Base-by-base conservation (phyloP, 2,888 invertebrate species). In the Papilio elwesi region DNA sequence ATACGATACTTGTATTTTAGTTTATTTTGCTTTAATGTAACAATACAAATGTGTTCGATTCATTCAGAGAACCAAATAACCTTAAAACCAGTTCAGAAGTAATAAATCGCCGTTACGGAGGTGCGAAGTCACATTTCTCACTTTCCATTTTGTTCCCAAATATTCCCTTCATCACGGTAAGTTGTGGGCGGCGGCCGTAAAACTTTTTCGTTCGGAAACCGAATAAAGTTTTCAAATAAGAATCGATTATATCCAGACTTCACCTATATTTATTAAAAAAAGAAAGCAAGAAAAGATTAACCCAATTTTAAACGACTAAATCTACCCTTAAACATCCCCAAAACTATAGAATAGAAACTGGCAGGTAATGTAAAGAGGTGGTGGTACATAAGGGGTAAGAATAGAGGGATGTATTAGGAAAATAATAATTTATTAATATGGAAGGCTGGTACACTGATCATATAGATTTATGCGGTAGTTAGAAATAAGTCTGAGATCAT, bases 391-490 rank as follows among this genome's bases (percentile, higher is more conserved):
- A 26, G 4, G n/a, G 26, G 26, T 26, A 2, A 26, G 26, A 26
- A 8, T 4, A 11, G 47, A 13, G 13, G 6, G 15, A 52, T n/a
- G 15, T 52, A n/a, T 4, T 13, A 12, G 6, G 8, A 62, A 6
- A n/a, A n/a, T n/a, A n/a, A 38, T 3, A 7, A 59, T 59, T 59
- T 59, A 57, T 57, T 38, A 36, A 9, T 9, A 59, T 13, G 38
- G 9, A 59, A 57, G 57, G 13, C 57, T 59, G 13, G 57, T 59
- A 9, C 38, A 59, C 10, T n/a, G 11, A 55, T 55, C 36, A 43
- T 62, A 43, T 55, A 55, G 48, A 38, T 36, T 62, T 70, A 70
- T 26, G 62, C 63, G 38, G 49, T 47, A 63, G 16, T 59, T 36
- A n/a, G 51, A 26, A 16, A 55, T 49, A 51, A 70, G 48, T 5